Evolutionary conservation across 2,888 invertebrate genomes (phyloP), one percentile per base, ranked within the genome.

Genomic region (Rhingia campestris): DNA sequence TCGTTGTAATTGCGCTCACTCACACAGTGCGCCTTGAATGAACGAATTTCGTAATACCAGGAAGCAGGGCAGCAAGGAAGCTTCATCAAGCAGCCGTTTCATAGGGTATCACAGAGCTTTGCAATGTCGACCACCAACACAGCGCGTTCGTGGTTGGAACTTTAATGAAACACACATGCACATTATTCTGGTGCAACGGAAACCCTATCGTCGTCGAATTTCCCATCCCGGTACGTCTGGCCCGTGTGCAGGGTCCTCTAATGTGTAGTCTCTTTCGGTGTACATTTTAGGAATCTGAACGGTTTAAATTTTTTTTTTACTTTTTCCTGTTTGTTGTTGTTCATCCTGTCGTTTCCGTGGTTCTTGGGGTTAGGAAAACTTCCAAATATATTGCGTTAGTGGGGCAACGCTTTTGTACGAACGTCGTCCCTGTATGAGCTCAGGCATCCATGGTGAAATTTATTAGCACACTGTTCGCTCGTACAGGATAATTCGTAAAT

Each of bases 371-470:
- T 72, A 64, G 64, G 66, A 59, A 63, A 70, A 69, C 63, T 69
- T 77, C 63, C 76, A 77, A 77, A 76, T 75, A 67, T 67, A 67
- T 59, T 59, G 51, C 59, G 69, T 58, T 35, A 67, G 59, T 47
- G 49, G 14, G n/a, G 41, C 32, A 10, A 22, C 22, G 47, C 47
- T 30, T 43, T 73, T 73, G 54, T 61, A 22, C 61, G 47, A 59
- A 43, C 59, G 54, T 59, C 39, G 6, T 73, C 33, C 51, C 43
- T 59, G 49, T 41, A 45, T 58, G 61, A 33, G 45, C 61, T 66
- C 63, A 70, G 56, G 74, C 73, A 82, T 69, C 69, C 73, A 82
- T 79, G 82, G 69, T 58, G 47, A 74, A 79, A 82, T 82, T 82
- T 82, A 82, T 82, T 73, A 82, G 74, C 73, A 73, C 69, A 69